Evolutionary conservation across 1,140 invertebrate genomes (phyloP), one percentile per base, ranked within the genome.

Genomic region (Anoplophora glabripennis): DNA sequence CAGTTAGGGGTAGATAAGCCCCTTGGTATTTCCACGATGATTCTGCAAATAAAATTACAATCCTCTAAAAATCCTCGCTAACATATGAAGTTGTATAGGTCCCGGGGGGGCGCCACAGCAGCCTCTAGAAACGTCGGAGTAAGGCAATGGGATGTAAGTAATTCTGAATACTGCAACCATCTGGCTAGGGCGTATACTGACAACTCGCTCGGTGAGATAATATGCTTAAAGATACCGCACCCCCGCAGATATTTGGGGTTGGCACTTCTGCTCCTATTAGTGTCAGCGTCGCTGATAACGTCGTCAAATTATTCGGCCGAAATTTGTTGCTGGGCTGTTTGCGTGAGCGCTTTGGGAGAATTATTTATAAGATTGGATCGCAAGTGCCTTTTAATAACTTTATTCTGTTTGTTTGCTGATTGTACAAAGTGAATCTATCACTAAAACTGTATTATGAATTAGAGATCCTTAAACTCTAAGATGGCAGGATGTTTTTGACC

Each of bases 141-240:
- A 57, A 44, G 42, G 57, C 54, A 61, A 65, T 65, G 63, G 63
- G 52, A 65, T 54, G 63, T 61, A 65, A 65, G 56, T 65, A 65
- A 65, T 61, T 45, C 46, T 28, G 21, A 28, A 28, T 28, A 28
- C 21, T 34, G 40, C 37, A 41, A 61, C 59, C 63, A 65, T 65
- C 63, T 65, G 63, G 63, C 49, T 37, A 53, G 57, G 53, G 57
- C 61, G 49, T 56, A 55, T 58, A 54, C 38, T 14, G 18, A 36
- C 51, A n/a, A 59, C 40, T 48, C 54, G 61, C 51, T 60, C 59
- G 54, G 59, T 61, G 63, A 54, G 52, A 65, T 65, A 65, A 65
- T 65, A 56, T 53, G 63, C 57, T 61, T 65, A 65, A 64, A 65
- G 58, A 58, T 61, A 54, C 63, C 63, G 63, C 63, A 65, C 59